Conservation (phyloP, 2,797 vertebrate species). For the Hemitrygon akajei region DNA sequence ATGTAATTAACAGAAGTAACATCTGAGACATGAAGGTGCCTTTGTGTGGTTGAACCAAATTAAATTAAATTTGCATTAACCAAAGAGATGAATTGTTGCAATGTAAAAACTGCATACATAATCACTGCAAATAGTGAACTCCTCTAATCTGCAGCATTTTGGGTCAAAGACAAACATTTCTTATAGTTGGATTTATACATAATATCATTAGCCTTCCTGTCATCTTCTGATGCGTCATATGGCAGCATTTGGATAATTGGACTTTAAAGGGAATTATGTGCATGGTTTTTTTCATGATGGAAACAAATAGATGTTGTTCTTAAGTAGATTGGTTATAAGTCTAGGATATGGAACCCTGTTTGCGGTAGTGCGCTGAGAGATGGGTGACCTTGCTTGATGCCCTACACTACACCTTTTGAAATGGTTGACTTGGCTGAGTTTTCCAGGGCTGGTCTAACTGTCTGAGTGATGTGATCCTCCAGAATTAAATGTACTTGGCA, state of each 20-base stretch:
- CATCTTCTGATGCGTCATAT: neutral
- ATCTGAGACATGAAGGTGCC: slow-evolving; percentile 35
- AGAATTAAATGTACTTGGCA: neutral
- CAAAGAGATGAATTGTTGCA: slow-evolving; percentile 37
- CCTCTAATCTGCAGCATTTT: slow-evolving; percentile 23
- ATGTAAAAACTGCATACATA: slow-evolving; percentile 30
- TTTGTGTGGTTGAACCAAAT: slow-evolving; percentile 38
- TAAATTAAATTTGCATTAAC: slow-evolving; percentile 38
- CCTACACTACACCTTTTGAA: neutral
- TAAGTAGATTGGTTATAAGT: neutral
- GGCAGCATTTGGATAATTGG: neutral
- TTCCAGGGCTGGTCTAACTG: neutral
- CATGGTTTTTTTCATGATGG: neutral
- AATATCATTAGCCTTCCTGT: slow-evolving; percentile 1
- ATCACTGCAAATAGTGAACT: slow-evolving; percentile 20
- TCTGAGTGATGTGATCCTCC: neutral
- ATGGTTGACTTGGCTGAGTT: neutral
- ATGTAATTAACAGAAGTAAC: slow-evolving; percentile 33
- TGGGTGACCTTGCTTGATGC: neutral
- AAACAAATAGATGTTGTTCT: neutral
- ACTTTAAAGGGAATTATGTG: slow-evolving; percentile 14
- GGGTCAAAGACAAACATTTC: slow-evolving; percentile 15
- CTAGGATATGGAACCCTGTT: neutral
- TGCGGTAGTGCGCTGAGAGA: no score
- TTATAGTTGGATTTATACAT: slow-evolving; percentile 3